Evolutionary conservation across 2,888 invertebrate genomes (phyloP).

Genomic region (Caenorhabditis sp.): DNA sequence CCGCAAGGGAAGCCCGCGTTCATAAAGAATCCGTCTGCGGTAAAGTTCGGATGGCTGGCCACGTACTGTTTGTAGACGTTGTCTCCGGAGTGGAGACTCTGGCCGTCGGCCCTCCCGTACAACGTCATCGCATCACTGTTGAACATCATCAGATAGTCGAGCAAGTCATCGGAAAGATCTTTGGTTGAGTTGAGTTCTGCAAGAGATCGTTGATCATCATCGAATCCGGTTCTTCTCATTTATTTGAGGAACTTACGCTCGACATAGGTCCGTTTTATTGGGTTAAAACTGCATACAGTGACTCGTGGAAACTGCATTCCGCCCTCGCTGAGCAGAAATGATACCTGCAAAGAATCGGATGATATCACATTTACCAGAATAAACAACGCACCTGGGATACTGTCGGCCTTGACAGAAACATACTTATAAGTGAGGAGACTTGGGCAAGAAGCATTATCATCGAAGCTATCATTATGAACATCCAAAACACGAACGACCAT

Average conservation of each 20-base stretch:
- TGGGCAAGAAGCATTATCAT: slow-evolving; percentile 68
- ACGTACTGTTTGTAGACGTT: slow-evolving; percentile 50
- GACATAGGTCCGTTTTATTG: slow-evolving; percentile 69
- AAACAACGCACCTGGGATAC: slow-evolving; percentile 64
- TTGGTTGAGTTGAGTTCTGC: slow-evolving; percentile 68
- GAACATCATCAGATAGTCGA: slow-evolving; percentile 70
- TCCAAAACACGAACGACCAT: slow-evolving; percentile 68
- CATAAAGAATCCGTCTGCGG: slow-evolving; percentile 68
- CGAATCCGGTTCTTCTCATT: background rate
- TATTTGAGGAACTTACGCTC: slow-evolving; percentile 56
- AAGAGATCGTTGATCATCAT: slow-evolving; percentile 14
- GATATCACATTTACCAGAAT: background rate
- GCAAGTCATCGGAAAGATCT: slow-evolving; percentile 67
- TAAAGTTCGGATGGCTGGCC: slow-evolving; percentile 61
- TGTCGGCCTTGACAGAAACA: slow-evolving; percentile 71
- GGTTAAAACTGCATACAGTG: slow-evolving; percentile 76
- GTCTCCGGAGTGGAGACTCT: slow-evolving; percentile 55
- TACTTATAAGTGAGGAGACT: slow-evolving; percentile 60
- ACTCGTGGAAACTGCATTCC: slow-evolving; percentile 73
- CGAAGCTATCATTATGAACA: slow-evolving; percentile 62
- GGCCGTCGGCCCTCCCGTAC: slow-evolving; percentile 57
- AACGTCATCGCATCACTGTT: slow-evolving; percentile 63
- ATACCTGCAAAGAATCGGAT: slow-evolving; percentile 60
- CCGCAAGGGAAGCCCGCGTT: slow-evolving; percentile 70
- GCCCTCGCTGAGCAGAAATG: slow-evolving; percentile 71